Evolutionary conservation across 2,888 invertebrate genomes (phyloP).

Genomic region (Leptodirus hochenwartii): DNA sequence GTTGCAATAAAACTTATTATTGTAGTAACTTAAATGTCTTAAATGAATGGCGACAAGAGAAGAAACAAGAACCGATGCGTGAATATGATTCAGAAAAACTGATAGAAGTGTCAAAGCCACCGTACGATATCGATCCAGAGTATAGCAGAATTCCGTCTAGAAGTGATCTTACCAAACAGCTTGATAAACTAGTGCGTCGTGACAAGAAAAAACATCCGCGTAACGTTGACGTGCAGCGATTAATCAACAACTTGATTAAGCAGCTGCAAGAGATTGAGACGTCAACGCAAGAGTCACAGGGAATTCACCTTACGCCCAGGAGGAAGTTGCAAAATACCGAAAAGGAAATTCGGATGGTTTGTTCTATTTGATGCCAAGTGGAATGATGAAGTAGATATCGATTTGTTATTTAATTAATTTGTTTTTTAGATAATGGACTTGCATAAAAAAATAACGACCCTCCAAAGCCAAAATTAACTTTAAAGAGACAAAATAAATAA

Average conservation of each 20-base stretch:
- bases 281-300: constrained; percentile 1
- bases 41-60: constrained; percentile 10
- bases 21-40: constrained; percentile 1
- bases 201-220: constrained; percentile 21
- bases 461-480: neutral
- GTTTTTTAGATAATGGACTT: constrained; percentile 1
- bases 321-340: constrained; percentile 24
- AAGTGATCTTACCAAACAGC: constrained; percentile 18
- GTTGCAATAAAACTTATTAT: constrained; percentile 3
- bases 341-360: constrained; percentile 40
- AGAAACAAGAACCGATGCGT: constrained; percentile 9
- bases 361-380: too few species aligned
- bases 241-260: constrained; percentile 24
- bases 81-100: too few species aligned
- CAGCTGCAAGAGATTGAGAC: constrained; percentile 18
- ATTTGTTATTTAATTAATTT: neutral
- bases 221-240: constrained; percentile 26
- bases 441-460: constrained; percentile 1
- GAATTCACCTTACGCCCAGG: constrained; percentile 5
- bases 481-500: too few species aligned
- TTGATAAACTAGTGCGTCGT: constrained; percentile 20
- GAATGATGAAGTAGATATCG: too few species aligned
- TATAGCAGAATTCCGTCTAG: constrained; percentile 33
- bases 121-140: constrained; percentile 38
- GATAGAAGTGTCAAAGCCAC: constrained; percentile 17